A percentile compares a stretch with the other conserved stretches of the same genome.
phyloP scores from a whole-genome alignment of 2,888 invertebrate genomes.

The Drosophila seclusa region DNA sequence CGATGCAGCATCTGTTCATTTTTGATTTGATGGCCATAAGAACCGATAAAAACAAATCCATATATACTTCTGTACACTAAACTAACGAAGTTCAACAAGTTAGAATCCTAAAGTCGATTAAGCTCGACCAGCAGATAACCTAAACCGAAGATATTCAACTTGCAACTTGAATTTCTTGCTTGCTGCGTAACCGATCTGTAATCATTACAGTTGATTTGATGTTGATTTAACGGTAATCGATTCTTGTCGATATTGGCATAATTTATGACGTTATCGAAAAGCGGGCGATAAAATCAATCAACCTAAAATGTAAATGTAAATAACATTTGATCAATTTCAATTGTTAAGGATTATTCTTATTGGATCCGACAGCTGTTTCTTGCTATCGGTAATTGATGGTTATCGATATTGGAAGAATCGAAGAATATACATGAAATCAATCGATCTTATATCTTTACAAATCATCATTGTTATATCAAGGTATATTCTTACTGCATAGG shows the following conservation, averaged over 20 bases:
- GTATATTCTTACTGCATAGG: neutral
- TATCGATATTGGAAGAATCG: neutral
- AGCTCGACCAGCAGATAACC: neutral
- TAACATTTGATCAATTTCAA: neutral
- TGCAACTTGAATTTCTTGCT: neutral
- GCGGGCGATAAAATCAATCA: neutral
- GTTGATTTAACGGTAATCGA: neutral
- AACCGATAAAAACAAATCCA: conserved; percentile 14
- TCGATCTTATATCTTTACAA: neutral
- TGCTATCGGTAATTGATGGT: neutral
- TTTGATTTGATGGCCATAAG: conserved; percentile 31
- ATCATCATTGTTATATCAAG: neutral
- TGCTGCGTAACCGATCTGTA: neutral
- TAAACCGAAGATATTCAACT: neutral
- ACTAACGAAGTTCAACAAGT: conserved; percentile 22
- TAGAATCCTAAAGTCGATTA: neutral
- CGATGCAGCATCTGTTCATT: conserved; percentile 37
- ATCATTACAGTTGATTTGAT: neutral
- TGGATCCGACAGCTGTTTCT: neutral
- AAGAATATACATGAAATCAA: neutral
- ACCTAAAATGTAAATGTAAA: neutral
- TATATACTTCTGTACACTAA: neutral
- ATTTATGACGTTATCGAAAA: neutral
- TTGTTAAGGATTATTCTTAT: neutral
- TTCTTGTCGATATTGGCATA: neutral